A percentile compares a stretch with the other conserved stretches of the same genome.
Conservation (phyloP, 2,888 invertebrate genomes). For the Caenorhabditis japonica region DNA sequence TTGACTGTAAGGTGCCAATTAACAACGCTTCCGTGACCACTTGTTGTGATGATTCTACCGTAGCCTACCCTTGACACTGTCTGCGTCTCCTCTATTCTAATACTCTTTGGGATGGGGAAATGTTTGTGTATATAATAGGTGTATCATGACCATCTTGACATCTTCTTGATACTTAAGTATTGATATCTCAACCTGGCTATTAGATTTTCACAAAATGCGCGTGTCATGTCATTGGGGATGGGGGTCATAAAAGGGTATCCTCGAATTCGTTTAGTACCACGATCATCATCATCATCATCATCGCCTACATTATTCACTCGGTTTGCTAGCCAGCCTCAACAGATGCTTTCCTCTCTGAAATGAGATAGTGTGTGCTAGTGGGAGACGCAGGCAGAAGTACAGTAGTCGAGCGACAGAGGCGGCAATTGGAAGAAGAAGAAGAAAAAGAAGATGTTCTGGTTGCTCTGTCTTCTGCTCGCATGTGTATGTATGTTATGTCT, state of each 20-base stretch:
- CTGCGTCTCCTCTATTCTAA: constrained; percentile 11
- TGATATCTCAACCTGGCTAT: constrained; percentile 37
- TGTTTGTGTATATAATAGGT: constrained; percentile 27
- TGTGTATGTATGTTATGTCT: constrained; percentile 45
- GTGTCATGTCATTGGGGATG: not conserved
- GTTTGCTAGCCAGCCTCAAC: no score
- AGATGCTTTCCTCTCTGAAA: constrained; percentile 31
- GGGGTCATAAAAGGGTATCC: not conserved
- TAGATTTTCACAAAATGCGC: constrained; percentile 3
- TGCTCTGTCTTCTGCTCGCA: constrained; percentile 10
- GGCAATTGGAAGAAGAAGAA: constrained; percentile 38
- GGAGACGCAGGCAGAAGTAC: constrained; percentile 20
- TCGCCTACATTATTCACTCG: constrained; percentile 43
- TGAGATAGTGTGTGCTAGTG: not conserved
- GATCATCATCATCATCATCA: constrained; percentile 16
- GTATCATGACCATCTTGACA: constrained; percentile 42
- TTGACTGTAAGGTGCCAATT: constrained; percentile 42
- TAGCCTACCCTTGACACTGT: constrained; percentile 35
- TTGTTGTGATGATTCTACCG: constrained; percentile 14
- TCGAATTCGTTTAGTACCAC: constrained; percentile 24
- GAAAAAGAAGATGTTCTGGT: constrained; percentile 32
- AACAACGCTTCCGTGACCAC: constrained; percentile 32
- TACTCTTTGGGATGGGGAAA: constrained; percentile 1
- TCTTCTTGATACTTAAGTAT: constrained; percentile 44
- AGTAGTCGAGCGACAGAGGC: constrained; percentile 17